Conservation (phyloP, 2,888 invertebrate species). For the Coelopa pilipes region DNA sequence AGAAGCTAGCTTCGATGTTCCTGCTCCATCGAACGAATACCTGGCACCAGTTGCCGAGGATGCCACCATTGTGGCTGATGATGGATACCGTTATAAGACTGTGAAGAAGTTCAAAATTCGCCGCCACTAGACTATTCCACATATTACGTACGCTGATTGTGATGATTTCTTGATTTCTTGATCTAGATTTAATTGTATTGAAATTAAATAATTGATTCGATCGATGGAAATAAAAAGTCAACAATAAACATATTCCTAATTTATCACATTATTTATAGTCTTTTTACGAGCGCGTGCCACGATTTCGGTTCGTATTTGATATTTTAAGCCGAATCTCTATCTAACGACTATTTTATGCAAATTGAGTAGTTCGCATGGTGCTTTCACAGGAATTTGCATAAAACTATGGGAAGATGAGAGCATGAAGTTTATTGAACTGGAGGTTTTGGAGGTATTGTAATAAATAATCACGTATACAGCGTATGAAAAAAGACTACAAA, state of each 20-base stretch:
- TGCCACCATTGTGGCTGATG: conserved; percentile 39
- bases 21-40: conserved; percentile 41
- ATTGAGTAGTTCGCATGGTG: neutral
- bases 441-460: too few species aligned
- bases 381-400: conserved; percentile 14
- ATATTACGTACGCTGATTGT: neutral
- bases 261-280: neutral
- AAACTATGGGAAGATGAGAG: neutral
- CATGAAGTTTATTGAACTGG: too few species aligned
- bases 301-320: neutral
- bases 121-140: conserved; percentile 37
- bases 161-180: neutral
- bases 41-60: conserved; percentile 37
- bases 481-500: too few species aligned
- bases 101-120: conserved; percentile 41
- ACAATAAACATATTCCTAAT: neutral
- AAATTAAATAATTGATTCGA: neutral
- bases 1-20: conserved; percentile 20
- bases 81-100: conserved; percentile 50
- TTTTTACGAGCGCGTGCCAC: conserved; percentile 19
- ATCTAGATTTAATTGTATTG: neutral
- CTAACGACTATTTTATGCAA: conserved; percentile 20
- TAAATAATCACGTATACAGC: too few species aligned
- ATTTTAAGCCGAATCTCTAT: neutral
- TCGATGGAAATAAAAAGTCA: neutral